Evolutionary conservation across 2,113 vertebrate genomes (phyloP).

Genomic region (Neolamprologus sp.): DNA sequence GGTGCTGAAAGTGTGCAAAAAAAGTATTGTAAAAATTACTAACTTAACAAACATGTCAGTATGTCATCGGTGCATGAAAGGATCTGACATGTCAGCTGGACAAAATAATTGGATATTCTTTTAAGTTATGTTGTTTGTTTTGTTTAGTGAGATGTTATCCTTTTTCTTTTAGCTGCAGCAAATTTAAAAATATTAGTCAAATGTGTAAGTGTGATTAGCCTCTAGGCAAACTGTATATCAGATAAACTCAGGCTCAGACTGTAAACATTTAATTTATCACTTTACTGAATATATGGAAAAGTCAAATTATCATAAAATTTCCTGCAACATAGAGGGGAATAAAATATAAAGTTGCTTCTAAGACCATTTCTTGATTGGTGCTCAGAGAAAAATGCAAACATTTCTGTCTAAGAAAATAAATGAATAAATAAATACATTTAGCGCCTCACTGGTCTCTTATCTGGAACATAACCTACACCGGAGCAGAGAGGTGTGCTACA

Average conservation of each 20-base stretch:
- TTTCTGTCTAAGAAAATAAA: not conserved
- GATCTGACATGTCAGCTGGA: not conserved
- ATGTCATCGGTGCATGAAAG: not conserved
- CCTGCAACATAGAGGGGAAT: not conserved
- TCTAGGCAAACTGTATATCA: not conserved
- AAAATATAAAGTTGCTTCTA: not conserved
- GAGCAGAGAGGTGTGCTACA: rapidly evolving
- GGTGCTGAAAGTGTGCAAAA: not conserved
- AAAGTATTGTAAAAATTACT: not conserved
- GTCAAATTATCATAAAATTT: rapidly evolving
- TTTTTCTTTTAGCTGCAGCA: not conserved
- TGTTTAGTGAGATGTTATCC: not conserved
- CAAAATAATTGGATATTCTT: too few relatives aligned
- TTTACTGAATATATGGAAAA: not conserved
- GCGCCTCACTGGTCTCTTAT: rapidly evolving
- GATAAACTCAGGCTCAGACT: not conserved
- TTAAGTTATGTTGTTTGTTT: not conserved
- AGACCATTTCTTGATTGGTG: not conserved
- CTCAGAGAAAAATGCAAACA: not conserved
- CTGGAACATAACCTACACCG: not conserved
- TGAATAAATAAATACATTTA: not conserved
- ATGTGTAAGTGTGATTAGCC: not conserved
- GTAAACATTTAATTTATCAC: not conserved
- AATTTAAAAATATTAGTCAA: not conserved
- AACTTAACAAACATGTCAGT: not conserved